These are phyloP conservation scores for Diplodus sargus DNA, from an alignment of 2,797 vertebrate genomes.

Conservation along the genomic window DNA sequence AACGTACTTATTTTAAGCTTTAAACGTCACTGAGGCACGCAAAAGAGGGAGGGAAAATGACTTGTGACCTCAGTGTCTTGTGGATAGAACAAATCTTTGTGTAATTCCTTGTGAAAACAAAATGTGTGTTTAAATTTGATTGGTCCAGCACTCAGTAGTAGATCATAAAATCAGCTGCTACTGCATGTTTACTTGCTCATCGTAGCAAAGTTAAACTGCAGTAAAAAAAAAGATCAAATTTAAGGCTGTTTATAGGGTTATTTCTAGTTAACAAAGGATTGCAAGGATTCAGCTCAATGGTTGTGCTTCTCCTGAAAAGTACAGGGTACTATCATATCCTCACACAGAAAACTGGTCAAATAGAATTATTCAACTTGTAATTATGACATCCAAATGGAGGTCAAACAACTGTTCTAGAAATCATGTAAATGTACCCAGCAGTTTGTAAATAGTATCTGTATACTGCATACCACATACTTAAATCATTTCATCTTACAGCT, in stretches of 20 bases:
- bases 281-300: background rate
- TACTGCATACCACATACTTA: conserved; percentile 2
- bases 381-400: no score
- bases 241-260: background rate
- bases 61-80: conserved; percentile 12
- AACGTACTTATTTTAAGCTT: background rate
- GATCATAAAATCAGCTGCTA: background rate
- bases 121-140: conserved; percentile 11
- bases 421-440: background rate
- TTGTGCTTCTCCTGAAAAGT: background rate
- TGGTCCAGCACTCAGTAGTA: background rate
- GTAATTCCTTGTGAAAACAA: conserved; percentile 8
- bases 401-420: background rate
- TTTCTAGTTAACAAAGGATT: background rate
- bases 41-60: conserved; percentile 17
- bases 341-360: background rate
- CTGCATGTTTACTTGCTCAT: background rate
- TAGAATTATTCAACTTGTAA: background rate
- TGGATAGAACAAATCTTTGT: conserved; percentile 9
- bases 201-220: background rate
- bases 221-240: background rate
- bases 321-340: background rate
- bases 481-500: conserved; percentile 73
- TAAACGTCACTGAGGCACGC: background rate
- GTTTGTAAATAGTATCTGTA: background rate